Base-by-base conservation (phyloP, 2,888 invertebrate species). In the Halictus quadricinctus region DNA sequence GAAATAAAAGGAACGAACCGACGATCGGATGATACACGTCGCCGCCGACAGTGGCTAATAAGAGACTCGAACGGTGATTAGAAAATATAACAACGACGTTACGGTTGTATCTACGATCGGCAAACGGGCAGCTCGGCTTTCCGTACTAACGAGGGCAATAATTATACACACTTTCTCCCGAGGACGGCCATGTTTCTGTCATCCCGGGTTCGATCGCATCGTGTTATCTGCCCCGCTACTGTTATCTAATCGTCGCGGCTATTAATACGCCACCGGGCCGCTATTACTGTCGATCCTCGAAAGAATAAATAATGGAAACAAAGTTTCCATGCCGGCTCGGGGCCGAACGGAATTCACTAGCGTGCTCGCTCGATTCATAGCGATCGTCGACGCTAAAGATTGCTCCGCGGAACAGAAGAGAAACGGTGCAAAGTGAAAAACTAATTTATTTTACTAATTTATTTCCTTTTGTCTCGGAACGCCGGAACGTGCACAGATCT, bases 121-220 rank as follows among this genome's bases (percentile, higher is more conserved):
- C 29, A n/a, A 46, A 46, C 50, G 72, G 41, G 21, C 21, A 41
- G 60, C 43, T n/a, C 46, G 73, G 60, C 43, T 54, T 70, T 66
- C 64, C 48, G 58, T 69, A 36, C 72, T 85, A 84, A 84, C 84
- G 80, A 84, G 76, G 25, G 36, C 48, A 80, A 85, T 85, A 80
- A 85, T 84, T 85, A 83, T 80, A 66, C 84, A 80, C 84, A 80
- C 85, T 85, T 85, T 85, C 85, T 80, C 84, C 29, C 5, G 60
- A 73, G 50, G 85, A 85, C 79, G 50, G 72, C 66, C 48, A 36
- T 84, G 84, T 84, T 80, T 80, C 84, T 83, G 80, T 80, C 76
- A 77, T 84, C 80, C 70, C 15, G 15, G n/a, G 66, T 85, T 80
- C 80, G 84, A 80, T 77, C 21, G 50, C 80, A 74, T 76, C 85